Conservation (phyloP, 2,113 vertebrate species). For the Rhizomys pruinosus region DNA sequence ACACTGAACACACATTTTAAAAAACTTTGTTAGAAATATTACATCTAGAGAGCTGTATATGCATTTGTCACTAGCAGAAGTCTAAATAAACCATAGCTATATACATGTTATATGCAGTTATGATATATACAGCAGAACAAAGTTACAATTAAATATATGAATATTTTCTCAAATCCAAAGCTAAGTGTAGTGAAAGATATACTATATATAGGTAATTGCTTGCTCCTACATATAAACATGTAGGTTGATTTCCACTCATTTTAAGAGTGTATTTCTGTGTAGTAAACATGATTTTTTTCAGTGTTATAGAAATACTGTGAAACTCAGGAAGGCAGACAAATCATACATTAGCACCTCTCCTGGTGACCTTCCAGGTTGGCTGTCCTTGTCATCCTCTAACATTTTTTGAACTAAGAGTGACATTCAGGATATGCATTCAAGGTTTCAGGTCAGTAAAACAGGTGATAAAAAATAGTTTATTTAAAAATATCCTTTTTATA, state of each 20-base stretch:
- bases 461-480: neutral
- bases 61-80: neutral
- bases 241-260: neutral
- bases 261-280: neutral
- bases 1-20: neutral
- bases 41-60: neutral
- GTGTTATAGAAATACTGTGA: conserved; percentile 50
- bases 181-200: neutral
- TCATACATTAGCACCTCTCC: conserved; percentile 35
- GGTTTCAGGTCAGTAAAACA: conserved; percentile 45
- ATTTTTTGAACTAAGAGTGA: conserved; percentile 24
- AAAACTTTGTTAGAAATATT: neutral
- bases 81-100: neutral
- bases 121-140: neutral
- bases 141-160: neutral
- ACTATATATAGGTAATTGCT: neutral
- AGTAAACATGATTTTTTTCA: too few relatives aligned
- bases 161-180: conserved; percentile 31
- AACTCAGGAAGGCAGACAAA: conserved; percentile 55
- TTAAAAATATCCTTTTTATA: neutral
- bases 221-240: neutral
- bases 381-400: conserved; percentile 22
- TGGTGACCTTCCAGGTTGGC: conserved; percentile 61
- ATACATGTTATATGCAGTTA: neutral
- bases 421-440: conserved; percentile 34